These are phyloP conservation scores for Palloptera scutellata DNA, from an alignment of 2,888 invertebrate species.

Conservation along the genomic window DNA sequence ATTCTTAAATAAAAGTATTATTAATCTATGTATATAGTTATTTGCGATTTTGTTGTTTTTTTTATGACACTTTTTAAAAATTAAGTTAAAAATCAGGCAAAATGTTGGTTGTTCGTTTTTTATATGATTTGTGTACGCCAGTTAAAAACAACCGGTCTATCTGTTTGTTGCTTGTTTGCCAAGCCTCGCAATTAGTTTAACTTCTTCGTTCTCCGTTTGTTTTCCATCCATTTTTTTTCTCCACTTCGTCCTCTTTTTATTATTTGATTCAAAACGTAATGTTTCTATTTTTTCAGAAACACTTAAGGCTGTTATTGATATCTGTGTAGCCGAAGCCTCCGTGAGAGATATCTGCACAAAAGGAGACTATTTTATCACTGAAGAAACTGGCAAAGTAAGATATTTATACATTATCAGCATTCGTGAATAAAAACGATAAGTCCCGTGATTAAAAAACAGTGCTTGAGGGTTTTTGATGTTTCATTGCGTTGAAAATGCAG, in stretches of 20 bases:
- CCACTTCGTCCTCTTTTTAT: no score
- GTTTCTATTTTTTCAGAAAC: slow-evolving; percentile 73
- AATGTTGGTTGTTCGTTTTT: no score
- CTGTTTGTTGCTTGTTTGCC: no score
- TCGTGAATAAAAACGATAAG: background rate
- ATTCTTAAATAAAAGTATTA: no score
- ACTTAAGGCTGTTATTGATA: slow-evolving; percentile 85
- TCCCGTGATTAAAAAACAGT: slow-evolving; percentile 62
- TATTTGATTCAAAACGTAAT: no score
- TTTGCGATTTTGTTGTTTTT: background rate
- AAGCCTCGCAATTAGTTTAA: no score
- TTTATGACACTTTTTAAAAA: background rate
- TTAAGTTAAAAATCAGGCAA: no score
- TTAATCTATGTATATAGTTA: no score
- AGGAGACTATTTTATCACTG: slow-evolving; percentile 86
- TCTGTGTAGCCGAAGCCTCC: slow-evolving; percentile 87
- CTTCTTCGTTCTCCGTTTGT: no score
- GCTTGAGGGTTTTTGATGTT: slow-evolving; percentile 55
- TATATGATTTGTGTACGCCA: no score
- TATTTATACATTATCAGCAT: background rate
- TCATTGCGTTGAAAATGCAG: slow-evolving; percentile 35
- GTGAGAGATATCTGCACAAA: slow-evolving; percentile 91
- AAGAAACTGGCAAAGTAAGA: slow-evolving; percentile 89
- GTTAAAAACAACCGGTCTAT: no score
- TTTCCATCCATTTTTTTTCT: no score